These are phyloP conservation scores for Eulemur mongoz DNA, from an alignment of 2,797 vertebrate genomes.

Conservation along the genomic window DNA sequence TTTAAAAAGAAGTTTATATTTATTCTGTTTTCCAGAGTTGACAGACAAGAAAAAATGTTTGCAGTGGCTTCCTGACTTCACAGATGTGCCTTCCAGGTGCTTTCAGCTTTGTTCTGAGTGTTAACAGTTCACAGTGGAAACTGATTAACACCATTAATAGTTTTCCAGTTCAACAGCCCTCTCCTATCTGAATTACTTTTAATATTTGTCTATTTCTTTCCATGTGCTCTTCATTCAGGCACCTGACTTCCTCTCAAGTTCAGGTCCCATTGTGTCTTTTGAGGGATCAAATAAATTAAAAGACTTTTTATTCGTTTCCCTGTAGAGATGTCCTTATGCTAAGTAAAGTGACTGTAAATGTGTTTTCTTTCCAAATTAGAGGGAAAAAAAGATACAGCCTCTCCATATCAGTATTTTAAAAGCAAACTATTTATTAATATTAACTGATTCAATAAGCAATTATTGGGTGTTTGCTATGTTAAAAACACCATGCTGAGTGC, in stretches of 20 bases:
- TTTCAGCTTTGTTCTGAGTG: conserved; percentile 70
- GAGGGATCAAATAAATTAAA: conserved; percentile 84
- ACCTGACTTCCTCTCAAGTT: conserved; percentile 75
- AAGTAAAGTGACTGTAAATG: conserved; percentile 35
- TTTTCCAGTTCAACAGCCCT: conserved; percentile 81
- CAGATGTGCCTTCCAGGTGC: conserved; percentile 38
- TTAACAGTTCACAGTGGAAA: conserved; percentile 72
- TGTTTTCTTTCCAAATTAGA: conserved; percentile 77
- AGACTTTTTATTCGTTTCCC: conserved; percentile 78
- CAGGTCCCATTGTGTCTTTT: conserved; percentile 82
- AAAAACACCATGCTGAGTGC: not conserved
- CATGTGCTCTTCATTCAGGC: conserved; percentile 79
- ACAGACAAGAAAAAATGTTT: not conserved
- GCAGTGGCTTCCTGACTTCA: conserved; percentile 40
- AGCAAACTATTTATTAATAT: conserved; percentile 2
- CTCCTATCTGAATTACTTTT: conserved; percentile 77
- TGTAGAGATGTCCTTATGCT: conserved; percentile 71
- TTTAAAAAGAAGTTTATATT: not conserved
- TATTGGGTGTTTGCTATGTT: not conserved
- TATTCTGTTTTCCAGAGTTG: conserved; percentile 37
- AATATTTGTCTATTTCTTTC: conserved; percentile 80
- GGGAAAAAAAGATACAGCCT: conserved; percentile 7
- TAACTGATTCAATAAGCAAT: conserved; percentile 4
- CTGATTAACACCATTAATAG: conserved; percentile 78
- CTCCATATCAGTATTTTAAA: conserved; percentile 28